phyloP scores from a whole-genome alignment of 2,113 vertebrate genomes.

The Mixornis gularis region DNA sequence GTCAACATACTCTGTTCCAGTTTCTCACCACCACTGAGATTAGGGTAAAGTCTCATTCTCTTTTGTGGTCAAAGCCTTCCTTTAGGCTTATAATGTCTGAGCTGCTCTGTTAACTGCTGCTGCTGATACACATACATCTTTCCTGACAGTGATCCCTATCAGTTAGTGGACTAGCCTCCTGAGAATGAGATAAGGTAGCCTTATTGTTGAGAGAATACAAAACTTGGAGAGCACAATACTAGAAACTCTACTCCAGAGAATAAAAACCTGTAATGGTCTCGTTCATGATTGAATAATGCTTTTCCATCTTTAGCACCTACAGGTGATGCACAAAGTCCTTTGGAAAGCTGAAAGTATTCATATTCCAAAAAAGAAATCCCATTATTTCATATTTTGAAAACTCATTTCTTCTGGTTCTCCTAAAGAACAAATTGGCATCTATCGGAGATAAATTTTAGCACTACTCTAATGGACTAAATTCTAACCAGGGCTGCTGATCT shows the following conservation, averaged over 20 bases:
- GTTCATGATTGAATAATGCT: not conserved
- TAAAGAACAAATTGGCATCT: not conserved
- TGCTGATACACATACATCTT: not conserved
- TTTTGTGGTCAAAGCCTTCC: not conserved
- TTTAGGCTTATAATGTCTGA: not conserved
- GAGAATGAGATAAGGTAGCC: not conserved
- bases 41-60: not conserved
- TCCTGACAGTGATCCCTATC: not conserved
- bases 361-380: not conserved
- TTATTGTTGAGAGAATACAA: not conserved
- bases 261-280: not conserved
- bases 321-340: not conserved
- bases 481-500: not conserved
- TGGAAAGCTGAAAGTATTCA: not conserved
- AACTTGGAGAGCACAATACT: not conserved
- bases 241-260: not conserved
- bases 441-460: not conserved
- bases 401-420: not conserved
- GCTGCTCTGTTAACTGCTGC: not conserved
- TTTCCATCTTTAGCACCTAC: not conserved
- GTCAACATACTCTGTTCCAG: not conserved
- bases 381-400: not conserved
- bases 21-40: not conserved
- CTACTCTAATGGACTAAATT: not conserved
- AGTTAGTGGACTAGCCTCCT: not conserved